Percentiles rank a stretch among this genome's conserved stretches.
Evolutionary conservation across 2,113 vertebrate genomes (phyloP).

Genomic region (Grallaria varia): DNA sequence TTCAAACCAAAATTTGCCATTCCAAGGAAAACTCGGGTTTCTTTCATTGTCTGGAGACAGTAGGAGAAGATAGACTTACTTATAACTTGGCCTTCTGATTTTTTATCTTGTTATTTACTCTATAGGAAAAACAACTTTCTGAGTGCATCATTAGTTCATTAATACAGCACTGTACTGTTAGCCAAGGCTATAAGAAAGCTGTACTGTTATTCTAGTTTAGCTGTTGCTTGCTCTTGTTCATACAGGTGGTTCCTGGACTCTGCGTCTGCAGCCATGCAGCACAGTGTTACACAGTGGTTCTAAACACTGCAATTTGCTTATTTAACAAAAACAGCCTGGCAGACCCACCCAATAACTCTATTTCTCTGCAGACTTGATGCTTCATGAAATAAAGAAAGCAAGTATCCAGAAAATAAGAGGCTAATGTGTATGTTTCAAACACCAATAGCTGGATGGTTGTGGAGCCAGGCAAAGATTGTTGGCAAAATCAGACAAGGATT

Average conservation of each 20-base stretch:
- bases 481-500: background rate
- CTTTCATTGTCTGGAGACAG: background rate
- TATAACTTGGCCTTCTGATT: background rate
- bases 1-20: background rate
- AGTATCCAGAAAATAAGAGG: background rate
- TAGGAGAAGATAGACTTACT: background rate
- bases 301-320: background rate
- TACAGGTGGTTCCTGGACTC: background rate
- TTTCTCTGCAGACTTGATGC: background rate
- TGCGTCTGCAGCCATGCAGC: background rate
- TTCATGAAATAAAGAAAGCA: background rate
- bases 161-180: background rate
- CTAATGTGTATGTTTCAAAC: background rate
- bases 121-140: background rate
- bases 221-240: rapidly evolving
- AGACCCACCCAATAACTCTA: background rate
- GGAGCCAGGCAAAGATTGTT: background rate
- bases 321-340: background rate
- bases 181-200: background rate
- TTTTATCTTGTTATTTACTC: background rate
- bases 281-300: background rate
- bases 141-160: background rate
- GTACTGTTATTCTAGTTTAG: background rate
- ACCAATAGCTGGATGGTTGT: background rate
- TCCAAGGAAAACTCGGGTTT: background rate